Conservation (phyloP, 2,797 vertebrate species). For the Onychomys leucogaster region DNA sequence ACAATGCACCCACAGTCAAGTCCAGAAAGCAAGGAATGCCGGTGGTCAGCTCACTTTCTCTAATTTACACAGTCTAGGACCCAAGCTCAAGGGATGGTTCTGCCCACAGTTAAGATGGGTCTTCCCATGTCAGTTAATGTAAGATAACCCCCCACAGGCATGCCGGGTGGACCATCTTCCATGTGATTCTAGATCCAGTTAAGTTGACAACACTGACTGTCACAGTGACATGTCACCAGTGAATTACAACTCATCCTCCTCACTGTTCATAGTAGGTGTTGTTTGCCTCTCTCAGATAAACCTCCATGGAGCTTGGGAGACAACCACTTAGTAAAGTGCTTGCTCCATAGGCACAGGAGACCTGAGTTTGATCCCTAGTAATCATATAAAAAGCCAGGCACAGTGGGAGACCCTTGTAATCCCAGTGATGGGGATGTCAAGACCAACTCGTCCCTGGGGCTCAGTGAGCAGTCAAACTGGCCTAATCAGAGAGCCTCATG, state of each 20-base stretch:
- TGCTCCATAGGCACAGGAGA: not conserved
- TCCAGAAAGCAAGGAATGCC: not conserved
- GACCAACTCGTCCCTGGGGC: not conserved
- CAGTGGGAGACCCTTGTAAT: not conserved
- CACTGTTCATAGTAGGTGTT: not conserved
- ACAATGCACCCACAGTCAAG: not conserved
- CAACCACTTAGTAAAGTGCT: not conserved
- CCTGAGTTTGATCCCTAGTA: not conserved
- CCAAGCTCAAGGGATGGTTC: not conserved
- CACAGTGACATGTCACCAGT: not conserved
- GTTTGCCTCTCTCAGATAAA: not conserved
- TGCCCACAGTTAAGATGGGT: not conserved
- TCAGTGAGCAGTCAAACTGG: not conserved
- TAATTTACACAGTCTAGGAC: not conserved
- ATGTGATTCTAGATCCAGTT: not conserved
- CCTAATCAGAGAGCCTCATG: not conserved
- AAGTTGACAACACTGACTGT: not conserved
- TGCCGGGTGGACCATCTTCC: not conserved
- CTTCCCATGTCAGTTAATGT: not conserved
- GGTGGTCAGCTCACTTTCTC: not conserved
- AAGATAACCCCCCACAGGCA: not conserved
- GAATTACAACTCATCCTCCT: not conserved
- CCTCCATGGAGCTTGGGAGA: not conserved
- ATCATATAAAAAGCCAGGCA: not conserved
- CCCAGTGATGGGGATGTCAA: not conserved